Conservation (phyloP, 30 jellyfish, hydroid and myxozoan genomes). For the Pseudorhiza aurosa region DNA sequence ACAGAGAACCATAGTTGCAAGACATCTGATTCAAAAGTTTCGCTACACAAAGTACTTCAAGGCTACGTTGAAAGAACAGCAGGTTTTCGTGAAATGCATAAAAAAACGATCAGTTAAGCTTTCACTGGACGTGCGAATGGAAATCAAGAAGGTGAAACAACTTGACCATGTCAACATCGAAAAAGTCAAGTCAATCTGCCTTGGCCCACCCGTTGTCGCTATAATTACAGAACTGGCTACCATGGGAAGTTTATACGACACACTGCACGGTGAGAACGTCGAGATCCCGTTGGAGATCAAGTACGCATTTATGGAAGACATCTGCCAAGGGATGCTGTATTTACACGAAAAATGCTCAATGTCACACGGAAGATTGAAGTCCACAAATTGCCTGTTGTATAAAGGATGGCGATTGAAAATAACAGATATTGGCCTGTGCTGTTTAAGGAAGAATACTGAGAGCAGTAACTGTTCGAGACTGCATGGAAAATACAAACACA, state of each 20-base stretch:
- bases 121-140: conserved; percentile 72
- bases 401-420: conserved; percentile 95
- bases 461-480: neutral
- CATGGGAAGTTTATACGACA: conserved; percentile 92
- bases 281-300: conserved; percentile 82
- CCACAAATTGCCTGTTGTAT: conserved; percentile 89
- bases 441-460: conserved; percentile 46
- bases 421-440: conserved; percentile 75
- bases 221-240: conserved; percentile 74
- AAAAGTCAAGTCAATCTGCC: conserved; percentile 69
- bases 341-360: conserved; percentile 69
- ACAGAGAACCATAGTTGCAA: conserved; percentile 19
- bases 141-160: conserved; percentile 54
- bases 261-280: conserved; percentile 70
- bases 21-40: conserved; percentile 55
- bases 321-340: conserved; percentile 89
- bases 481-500: neutral
- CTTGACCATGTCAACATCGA: conserved; percentile 79
- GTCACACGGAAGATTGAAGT: conserved; percentile 87
- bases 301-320: conserved; percentile 85
- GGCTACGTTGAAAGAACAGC: conserved; percentile 36
- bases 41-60: conserved; percentile 52
- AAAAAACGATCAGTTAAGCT: conserved; percentile 71
- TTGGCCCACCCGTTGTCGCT: conserved; percentile 81
- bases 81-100: conserved; percentile 64